Percentiles rank a stretch among this genome's conserved stretches.
These are phyloP conservation scores for Gymnothorax javanicus DNA, from an alignment of 2,797 vertebrate species.

Conservation along the genomic window DNA sequence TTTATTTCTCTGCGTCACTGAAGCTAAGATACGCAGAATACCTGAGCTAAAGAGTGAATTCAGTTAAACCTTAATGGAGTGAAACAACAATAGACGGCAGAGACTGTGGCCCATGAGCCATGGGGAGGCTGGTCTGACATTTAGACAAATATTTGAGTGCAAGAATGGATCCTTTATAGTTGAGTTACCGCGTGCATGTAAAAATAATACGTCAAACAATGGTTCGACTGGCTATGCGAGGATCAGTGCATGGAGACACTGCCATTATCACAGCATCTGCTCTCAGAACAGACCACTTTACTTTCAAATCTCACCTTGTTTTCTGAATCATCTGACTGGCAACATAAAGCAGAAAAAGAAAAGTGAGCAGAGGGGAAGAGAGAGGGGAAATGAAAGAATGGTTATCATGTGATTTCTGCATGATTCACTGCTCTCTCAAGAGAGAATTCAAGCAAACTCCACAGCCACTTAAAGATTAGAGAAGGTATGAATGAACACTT, in stretches of 20 bases:
- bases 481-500: not conserved
- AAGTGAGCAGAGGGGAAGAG: not conserved
- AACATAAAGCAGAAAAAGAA: slow-evolving; percentile 14
- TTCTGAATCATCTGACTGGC: slow-evolving; percentile 45
- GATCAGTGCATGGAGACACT: not conserved
- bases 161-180: not conserved
- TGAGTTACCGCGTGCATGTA: not conserved
- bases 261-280: not conserved
- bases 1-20: not conserved
- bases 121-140: not conserved
- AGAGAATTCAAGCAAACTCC: not conserved
- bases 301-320: slow-evolving; percentile 43
- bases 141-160: not conserved
- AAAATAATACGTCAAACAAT: not conserved
- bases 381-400: not conserved
- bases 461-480: not conserved
- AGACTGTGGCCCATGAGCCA: not conserved
- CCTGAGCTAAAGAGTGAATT: not conserved
- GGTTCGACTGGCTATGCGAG: not conserved
- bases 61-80: not conserved
- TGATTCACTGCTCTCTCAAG: not conserved
- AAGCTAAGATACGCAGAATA: not conserved
- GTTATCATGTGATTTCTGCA: not conserved
- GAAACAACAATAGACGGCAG: not conserved
- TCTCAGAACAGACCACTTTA: not conserved